These are phyloP conservation scores for Hyles lineata DNA, from an alignment of 2,888 invertebrate species.

Conservation along the genomic window DNA sequence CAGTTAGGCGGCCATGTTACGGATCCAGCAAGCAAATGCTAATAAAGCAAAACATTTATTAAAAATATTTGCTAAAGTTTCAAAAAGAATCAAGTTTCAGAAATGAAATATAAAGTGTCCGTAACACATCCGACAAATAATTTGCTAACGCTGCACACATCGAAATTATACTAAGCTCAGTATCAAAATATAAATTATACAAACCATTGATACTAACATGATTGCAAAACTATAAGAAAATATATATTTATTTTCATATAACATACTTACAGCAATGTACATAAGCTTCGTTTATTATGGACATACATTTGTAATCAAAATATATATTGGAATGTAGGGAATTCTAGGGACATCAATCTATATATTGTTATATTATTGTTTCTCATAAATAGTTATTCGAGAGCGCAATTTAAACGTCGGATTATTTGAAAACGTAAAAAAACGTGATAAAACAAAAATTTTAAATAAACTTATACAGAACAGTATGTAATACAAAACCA, in stretches of 20 bases:
- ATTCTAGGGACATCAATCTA: not conserved
- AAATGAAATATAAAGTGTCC: not conserved
- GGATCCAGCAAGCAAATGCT: not conserved
- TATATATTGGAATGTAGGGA: not conserved
- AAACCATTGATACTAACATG: not conserved
- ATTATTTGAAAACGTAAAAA: too few species aligned
- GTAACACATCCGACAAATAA: not conserved
- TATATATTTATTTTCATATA: conserved; percentile 3
- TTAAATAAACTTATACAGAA: too few species aligned
- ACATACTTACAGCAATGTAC: conserved; percentile 18
- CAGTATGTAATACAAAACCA: too few species aligned
- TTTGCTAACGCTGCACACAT: not conserved
- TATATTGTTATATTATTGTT: not conserved
- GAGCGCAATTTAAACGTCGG: too few species aligned
- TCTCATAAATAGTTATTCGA: too few species aligned
- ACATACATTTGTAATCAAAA: not conserved
- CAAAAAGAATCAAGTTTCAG: not conserved
- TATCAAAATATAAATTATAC: not conserved
- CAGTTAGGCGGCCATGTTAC: not conserved
- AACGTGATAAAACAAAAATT: too few species aligned
- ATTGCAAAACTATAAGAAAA: conserved; percentile 1
- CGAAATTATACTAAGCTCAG: not conserved
- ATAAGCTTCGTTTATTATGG: conserved; percentile 13
- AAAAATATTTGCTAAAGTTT: not conserved
- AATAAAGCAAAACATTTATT: not conserved